Evolutionary conservation across 2,888 invertebrate species (phyloP).

Genomic region (Acrocera orbiculus): DNA sequence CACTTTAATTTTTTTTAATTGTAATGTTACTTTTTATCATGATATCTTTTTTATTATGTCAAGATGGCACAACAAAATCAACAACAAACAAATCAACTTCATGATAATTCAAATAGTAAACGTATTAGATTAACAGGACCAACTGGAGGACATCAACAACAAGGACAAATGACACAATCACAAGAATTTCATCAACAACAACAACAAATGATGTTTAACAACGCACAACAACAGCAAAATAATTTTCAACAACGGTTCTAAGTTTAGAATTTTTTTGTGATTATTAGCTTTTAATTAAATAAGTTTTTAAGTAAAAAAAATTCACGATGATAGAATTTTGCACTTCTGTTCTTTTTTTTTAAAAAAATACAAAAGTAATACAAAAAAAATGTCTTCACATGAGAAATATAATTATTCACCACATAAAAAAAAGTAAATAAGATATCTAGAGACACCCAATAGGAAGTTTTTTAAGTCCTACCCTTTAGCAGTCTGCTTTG

Average conservation of each 20-base stretch:
- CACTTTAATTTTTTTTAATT: neutral
- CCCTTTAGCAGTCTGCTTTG: no score
- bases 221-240: slow-evolving; percentile 41
- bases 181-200: slow-evolving; percentile 31
- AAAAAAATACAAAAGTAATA: no score
- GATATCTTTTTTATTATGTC: neutral
- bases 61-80: slow-evolving; percentile 18
- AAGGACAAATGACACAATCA: slow-evolving; percentile 21
- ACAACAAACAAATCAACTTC: slow-evolving; percentile 21
- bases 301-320: no score
- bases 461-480: no score
- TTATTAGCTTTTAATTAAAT: no score
- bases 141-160: slow-evolving; percentile 27
- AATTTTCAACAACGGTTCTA: slow-evolving; percentile 54
- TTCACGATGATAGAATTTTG: no score
- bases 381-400: no score
- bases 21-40: neutral
- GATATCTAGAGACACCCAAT: no score
- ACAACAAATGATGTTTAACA: slow-evolving; percentile 56
- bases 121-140: slow-evolving; percentile 46
- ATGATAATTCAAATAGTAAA: slow-evolving; percentile 42
- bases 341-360: no score
- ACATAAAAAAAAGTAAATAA: no score
- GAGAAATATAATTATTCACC: no score
- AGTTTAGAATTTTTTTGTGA: no score